These are phyloP conservation scores for Platanista minor DNA, from an alignment of 2,113 vertebrate genomes.

Conservation along the genomic window DNA sequence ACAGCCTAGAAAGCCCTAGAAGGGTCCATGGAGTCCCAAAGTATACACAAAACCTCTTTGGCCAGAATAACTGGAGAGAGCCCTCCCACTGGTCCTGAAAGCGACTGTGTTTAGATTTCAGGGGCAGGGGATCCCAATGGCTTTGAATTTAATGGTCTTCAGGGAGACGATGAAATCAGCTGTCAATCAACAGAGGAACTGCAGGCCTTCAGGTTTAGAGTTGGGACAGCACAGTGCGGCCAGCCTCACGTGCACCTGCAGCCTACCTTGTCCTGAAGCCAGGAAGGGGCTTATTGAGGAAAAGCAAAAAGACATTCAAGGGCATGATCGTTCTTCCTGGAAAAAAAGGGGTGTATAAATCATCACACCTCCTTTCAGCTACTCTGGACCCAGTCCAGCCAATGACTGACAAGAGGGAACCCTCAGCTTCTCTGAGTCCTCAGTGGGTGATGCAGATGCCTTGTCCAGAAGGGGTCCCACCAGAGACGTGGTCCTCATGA, in stretches of 20 bases:
- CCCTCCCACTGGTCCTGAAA: rapidly evolving
- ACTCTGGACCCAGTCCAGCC: background rate
- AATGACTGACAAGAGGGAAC: background rate
- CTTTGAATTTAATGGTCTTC: background rate
- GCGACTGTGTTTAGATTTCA: background rate
- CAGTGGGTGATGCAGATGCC: background rate
- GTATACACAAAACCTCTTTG: background rate
- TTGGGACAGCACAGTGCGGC: background rate
- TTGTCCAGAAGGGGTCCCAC: background rate
- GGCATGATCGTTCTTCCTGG: background rate
- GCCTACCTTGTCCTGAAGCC: background rate
- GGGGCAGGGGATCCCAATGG: background rate
- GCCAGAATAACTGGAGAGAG: background rate
- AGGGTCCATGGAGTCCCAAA: background rate
- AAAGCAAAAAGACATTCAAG: background rate
- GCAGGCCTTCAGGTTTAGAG: background rate
- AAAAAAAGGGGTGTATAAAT: background rate
- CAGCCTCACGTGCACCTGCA: background rate
- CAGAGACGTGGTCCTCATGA: background rate
- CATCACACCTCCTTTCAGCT: background rate
- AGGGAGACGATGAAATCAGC: background rate
- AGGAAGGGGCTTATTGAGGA: background rate
- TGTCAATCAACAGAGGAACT: background rate
- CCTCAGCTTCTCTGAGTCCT: background rate
- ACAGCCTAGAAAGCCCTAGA: background rate